These are phyloP conservation scores for Scolopax rusticola DNA, from an alignment of 2,797 vertebrate species.

Conservation along the genomic window DNA sequence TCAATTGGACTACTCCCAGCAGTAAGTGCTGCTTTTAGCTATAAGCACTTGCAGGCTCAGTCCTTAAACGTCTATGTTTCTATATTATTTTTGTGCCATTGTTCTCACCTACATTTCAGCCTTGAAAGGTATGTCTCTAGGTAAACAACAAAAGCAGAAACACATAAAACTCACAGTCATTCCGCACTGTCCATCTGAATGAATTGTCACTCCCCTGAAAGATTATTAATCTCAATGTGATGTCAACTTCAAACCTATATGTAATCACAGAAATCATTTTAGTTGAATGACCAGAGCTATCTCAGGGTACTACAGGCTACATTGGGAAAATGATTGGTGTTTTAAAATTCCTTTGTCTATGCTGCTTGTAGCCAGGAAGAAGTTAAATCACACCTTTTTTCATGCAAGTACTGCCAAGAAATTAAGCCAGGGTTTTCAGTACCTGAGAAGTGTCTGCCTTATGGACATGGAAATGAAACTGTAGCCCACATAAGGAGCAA, in stretches of 20 bases:
- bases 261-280: background rate
- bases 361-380: background rate
- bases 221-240: background rate
- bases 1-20: background rate
- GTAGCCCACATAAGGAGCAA: background rate
- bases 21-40: background rate
- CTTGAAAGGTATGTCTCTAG: background rate
- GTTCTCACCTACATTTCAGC: background rate
- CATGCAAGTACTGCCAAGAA: background rate
- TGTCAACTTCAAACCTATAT: background rate
- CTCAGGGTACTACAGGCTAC: background rate
- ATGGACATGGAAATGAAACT: background rate
- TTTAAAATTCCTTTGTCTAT: background rate
- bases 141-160: background rate
- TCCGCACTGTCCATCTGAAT: background rate
- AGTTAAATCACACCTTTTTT: background rate
- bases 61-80: background rate
- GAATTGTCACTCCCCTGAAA: background rate
- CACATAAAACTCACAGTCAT: background rate
- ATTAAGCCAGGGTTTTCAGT: background rate
- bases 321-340: background rate
- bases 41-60: background rate
- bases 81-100: background rate
- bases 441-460: background rate
- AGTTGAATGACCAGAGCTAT: background rate